Evolutionary conservation across 1,140 invertebrate species (phyloP).

Genomic region (Zaprionus vittiger): DNA sequence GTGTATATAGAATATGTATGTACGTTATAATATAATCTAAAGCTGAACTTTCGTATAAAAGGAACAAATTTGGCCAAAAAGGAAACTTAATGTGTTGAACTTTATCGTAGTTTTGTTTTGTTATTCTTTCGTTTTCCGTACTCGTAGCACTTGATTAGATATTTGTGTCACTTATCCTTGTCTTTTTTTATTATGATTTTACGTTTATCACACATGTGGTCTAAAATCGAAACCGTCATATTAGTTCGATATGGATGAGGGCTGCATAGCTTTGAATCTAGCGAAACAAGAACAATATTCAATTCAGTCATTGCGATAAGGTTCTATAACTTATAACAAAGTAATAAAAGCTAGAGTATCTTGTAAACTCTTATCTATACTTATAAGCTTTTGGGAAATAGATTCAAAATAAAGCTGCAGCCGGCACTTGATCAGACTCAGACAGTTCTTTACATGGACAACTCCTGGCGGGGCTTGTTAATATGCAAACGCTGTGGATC

Average conservation of each 20-base stretch:
- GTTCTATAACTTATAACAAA: neutral
- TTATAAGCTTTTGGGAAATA: neutral
- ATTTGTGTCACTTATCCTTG: constrained; percentile 31
- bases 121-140: constrained; percentile 13
- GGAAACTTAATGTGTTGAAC: constrained; percentile 72
- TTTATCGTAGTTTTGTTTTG: constrained; percentile 30
- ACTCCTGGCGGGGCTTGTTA: constrained; percentile 80
- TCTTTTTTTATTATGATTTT: constrained; percentile 26
- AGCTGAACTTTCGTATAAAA: constrained; percentile 68
- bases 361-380: neutral
- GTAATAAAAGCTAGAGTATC: neutral
- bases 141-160: constrained; percentile 38
- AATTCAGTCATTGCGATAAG: neutral
- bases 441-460: constrained; percentile 73
- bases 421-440: constrained; percentile 11
- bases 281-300: neutral
- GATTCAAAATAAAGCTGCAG: constrained; percentile 7
- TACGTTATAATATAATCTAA: constrained; percentile 47
- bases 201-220: constrained; percentile 77
- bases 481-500: constrained; percentile 75
- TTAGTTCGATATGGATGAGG: constrained; percentile 43
- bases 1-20: constrained; percentile 24
- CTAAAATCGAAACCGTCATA: constrained; percentile 56
- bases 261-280: neutral
- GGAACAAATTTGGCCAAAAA: constrained; percentile 74